A percentile compares a stretch with the other conserved stretches of the same genome.
Evolutionary conservation across 2,888 invertebrate species (phyloP).

Genomic region (Ornithoptera alexandrae): DNA sequence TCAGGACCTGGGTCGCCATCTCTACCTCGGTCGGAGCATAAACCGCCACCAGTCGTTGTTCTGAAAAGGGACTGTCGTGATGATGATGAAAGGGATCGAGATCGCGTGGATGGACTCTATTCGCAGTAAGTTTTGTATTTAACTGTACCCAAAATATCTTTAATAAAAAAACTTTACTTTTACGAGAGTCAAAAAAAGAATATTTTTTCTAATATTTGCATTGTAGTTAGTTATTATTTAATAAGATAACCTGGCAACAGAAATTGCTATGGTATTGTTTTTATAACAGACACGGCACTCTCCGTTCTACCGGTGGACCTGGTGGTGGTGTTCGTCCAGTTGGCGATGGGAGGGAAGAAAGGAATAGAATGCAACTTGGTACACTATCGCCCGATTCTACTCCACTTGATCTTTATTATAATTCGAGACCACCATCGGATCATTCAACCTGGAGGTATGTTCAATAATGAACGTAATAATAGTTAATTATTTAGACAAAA

Average conservation of each 20-base stretch:
- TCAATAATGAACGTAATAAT: constrained; percentile 31
- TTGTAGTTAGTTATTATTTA: no score
- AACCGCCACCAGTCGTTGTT: constrained; percentile 94
- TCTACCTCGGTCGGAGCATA: constrained; percentile 85
- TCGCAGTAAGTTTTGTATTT: constrained; percentile 60
- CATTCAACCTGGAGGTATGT: constrained; percentile 77
- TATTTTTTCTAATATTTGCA: no score
- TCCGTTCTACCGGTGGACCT: constrained; percentile 62
- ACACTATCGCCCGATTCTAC: constrained; percentile 85
- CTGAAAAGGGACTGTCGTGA: constrained; percentile 92
- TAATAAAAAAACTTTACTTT: no score
- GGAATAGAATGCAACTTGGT: constrained; percentile 86
- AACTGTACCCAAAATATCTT: background rate
- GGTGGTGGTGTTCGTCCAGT: constrained; percentile 82
- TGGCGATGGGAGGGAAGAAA: constrained; percentile 90
- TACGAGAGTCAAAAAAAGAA: no score
- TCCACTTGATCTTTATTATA: constrained; percentile 88
- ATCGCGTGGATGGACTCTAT: constrained; percentile 69
- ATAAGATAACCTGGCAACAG: no score
- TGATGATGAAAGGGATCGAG: constrained; percentile 84
- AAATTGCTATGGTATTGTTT: background rate
- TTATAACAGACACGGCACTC: constrained; percentile 66
- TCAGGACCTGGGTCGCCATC: constrained; percentile 79
- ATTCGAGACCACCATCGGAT: constrained; percentile 85
- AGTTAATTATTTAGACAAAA: background rate